These are phyloP conservation scores for Brachyopa scutellaris DNA, from an alignment of 2,888 invertebrate species.

Conservation along the genomic window DNA sequence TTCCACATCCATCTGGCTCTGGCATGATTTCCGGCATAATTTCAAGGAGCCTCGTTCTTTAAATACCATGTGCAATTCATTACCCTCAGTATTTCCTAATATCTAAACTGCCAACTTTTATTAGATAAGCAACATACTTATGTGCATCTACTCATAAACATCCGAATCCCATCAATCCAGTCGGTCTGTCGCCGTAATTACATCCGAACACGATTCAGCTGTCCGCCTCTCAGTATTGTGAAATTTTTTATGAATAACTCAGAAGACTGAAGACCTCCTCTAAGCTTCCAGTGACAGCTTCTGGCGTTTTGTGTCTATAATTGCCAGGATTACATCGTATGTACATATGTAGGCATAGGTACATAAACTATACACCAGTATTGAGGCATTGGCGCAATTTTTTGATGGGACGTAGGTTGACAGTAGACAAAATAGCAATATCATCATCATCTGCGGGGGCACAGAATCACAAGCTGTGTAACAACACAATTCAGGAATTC, in stretches of 20 bases:
- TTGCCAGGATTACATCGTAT: conserved; percentile 42
- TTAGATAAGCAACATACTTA: background rate
- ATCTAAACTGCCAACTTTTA: background rate
- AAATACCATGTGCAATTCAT: too few species aligned
- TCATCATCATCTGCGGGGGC: conserved; percentile 28
- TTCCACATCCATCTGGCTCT: too few species aligned
- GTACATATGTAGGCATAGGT: too few species aligned
- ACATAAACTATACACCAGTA: background rate
- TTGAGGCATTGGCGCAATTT: conserved; percentile 1
- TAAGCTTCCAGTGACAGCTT: conserved; percentile 44
- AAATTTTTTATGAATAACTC: conserved; percentile 55
- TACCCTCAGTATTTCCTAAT: too few species aligned
- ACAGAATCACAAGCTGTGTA: conserved; percentile 7
- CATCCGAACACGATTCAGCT: conserved; percentile 49
- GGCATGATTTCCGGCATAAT: too few species aligned
- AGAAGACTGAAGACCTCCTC: conserved; percentile 49
- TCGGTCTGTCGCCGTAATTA: conserved; percentile 11
- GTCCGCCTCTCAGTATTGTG: conserved; percentile 62
- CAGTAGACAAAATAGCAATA: conserved; percentile 36
- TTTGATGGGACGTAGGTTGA: conserved; percentile 38
- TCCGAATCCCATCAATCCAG: conserved; percentile 32
- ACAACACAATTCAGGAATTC: background rate
- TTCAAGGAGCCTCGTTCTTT: too few species aligned
- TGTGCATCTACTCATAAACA: conserved; percentile 1
- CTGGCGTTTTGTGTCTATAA: conserved; percentile 34